Evolutionary conservation across 2,113 vertebrate genomes (phyloP).

Genomic region (Danionella cerebrum): DNA sequence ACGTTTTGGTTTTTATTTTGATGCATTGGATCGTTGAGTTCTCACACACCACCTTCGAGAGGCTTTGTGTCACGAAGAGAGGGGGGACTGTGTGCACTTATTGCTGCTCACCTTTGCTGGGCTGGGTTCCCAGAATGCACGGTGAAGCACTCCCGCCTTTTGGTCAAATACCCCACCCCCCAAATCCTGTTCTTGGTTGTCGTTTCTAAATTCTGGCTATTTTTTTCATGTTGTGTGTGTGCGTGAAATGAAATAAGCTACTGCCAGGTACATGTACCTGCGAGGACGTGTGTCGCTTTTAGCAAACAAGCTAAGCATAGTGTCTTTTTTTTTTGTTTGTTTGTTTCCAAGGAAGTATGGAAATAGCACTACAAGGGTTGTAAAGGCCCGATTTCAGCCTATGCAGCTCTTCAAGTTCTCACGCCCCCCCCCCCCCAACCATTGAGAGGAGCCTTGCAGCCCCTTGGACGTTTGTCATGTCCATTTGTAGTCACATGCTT

Average conservation of each 20-base stretch:
- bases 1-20: constrained; percentile 4
- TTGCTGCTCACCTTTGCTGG: constrained; percentile 43
- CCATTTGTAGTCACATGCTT: constrained; percentile 10
- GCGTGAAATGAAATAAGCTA: constrained; percentile 50
- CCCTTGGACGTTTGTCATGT: neutral
- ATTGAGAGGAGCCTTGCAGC: neutral
- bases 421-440: too few relatives aligned
- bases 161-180: constrained; percentile 20
- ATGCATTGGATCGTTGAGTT: constrained; percentile 8
- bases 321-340: neutral
- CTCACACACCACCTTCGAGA: neutral
- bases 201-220: constrained; percentile 29
- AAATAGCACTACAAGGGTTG: neutral
- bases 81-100: constrained; percentile 25
- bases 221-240: constrained; percentile 34
- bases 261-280: constrained; percentile 33
- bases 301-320: neutral
- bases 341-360: neutral
- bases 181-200: constrained; percentile 5
- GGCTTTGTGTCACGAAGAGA: constrained; percentile 30
- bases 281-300: constrained; percentile 1
- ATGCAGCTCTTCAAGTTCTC: constrained; percentile 16
- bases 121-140: constrained; percentile 64
- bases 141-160: constrained; percentile 12
- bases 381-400: neutral